Base-by-base conservation (phyloP, 2,888 invertebrate genomes). In the Zeuzera pyrina region DNA sequence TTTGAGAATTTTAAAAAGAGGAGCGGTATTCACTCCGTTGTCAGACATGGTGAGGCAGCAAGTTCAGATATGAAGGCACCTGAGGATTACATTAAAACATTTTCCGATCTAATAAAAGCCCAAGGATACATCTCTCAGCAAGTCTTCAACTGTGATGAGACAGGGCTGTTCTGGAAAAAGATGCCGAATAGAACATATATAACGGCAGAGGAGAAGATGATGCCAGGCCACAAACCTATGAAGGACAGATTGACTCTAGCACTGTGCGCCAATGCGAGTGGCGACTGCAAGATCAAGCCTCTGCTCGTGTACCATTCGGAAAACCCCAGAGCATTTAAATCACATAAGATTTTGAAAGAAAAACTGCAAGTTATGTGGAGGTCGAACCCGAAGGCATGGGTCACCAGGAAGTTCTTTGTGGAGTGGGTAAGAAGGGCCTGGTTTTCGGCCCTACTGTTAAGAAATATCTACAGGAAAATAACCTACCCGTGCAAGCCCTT, bases 1-100 rank as follows among this genome's bases (percentile, higher is more conserved):
- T 49, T 47, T 43, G 43, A 45, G 14, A 49, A 47, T 26, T 52
- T 49, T 39, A 49, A 34, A 33, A 52, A 43, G 32, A 40, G 42
- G 38, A 44, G 33, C 34, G 47, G 44, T 31, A 43, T 41, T 31
- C 36, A 36, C 32, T 29, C 27, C 34, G 34, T 43, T 34, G 33
- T 35, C 27, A 34, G 36, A 28, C 38, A 44, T 38, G 42, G 41
- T 40, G 42, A 44, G 36, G 42, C 35, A 34, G 31, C 16, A 16
- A 16, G 16, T 16, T 16, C 16, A 7, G 16, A 16, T 16, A 7
- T 16, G 16, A 16, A 25, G 26, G 39, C 33, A 34, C 30, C 34
- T 29, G 34, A 41, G 35, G 38, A 27, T 16, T 16, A 16, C 16
- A 16, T 16, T 7, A 16, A 16, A 16, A 16, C 16, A 7, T 16